Evolutionary conservation across 92 coral and sea anemone genomes (phyloP).

Genomic region (Porites lobata): DNA sequence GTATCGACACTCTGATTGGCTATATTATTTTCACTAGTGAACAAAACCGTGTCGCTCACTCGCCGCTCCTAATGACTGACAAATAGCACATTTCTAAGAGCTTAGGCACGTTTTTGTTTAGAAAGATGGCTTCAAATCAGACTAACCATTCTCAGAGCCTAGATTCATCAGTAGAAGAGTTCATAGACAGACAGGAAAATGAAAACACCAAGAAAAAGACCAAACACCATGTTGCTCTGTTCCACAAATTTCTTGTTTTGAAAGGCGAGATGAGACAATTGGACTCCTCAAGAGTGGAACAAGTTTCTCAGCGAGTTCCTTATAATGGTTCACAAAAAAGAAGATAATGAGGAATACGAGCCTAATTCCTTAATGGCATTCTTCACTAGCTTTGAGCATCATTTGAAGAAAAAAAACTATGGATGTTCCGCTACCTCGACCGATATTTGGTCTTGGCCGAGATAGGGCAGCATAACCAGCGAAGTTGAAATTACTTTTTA

Average conservation of each 20-base stretch:
- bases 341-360: constrained; percentile 33
- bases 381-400: constrained; percentile 42
- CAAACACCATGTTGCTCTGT: constrained; percentile 22
- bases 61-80: too few relatives aligned
- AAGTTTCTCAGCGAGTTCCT: constrained; percentile 36
- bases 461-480: too few relatives aligned
- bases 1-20: too few relatives aligned
- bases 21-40: too few relatives aligned
- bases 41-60: too few relatives aligned
- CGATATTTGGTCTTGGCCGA: too few relatives aligned
- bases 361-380: constrained; percentile 18
- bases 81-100: too few relatives aligned
- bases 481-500: neutral
- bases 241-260: constrained; percentile 22
- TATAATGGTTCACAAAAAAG: constrained; percentile 46
- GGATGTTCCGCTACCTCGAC: neutral
- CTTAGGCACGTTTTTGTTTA: too few relatives aligned
- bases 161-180: constrained; percentile 17
- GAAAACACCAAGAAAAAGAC: constrained; percentile 18
- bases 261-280: constrained; percentile 39
- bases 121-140: too few relatives aligned
- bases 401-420: constrained; percentile 30
- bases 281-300: constrained; percentile 39
- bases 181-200: constrained; percentile 36
- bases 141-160: too few relatives aligned